Percentiles rank a stretch among this genome's conserved stretches.
Evolutionary conservation across 2,113 vertebrate genomes (phyloP).

Genomic region (Epinephelus moara): DNA sequence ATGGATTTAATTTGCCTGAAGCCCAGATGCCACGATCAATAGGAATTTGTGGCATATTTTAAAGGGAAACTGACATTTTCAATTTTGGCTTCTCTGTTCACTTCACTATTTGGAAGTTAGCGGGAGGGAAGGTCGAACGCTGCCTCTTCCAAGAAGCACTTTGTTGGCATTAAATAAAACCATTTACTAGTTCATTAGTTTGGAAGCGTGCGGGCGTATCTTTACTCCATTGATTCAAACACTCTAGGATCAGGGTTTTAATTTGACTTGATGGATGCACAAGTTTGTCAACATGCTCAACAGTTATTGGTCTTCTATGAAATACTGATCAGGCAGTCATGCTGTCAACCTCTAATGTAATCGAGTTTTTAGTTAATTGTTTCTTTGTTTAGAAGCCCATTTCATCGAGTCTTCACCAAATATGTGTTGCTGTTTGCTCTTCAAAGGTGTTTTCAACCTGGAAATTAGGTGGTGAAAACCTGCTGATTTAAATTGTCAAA

Average conservation of each 20-base stretch:
- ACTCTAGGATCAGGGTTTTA: neutral
- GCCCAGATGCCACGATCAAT: conserved; percentile 21
- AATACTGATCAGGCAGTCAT: neutral
- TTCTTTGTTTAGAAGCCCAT: neutral
- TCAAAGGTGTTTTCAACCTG: neutral
- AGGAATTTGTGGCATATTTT: conserved; percentile 1
- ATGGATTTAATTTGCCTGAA: conserved; percentile 30
- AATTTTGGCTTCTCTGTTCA: neutral
- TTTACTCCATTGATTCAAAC: neutral
- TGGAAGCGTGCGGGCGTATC: neutral
- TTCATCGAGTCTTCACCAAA: neutral
- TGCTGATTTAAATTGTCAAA: neutral
- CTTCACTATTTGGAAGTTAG: neutral
- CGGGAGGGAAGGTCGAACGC: neutral
- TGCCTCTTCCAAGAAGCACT: neutral
- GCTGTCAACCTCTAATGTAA: neutral
- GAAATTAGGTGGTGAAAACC: neutral
- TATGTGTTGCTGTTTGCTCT: neutral
- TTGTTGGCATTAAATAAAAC: neutral
- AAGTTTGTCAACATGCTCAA: neutral
- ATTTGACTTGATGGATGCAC: neutral
- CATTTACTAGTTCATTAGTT: neutral
- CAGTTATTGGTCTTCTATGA: neutral
- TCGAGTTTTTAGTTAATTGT: neutral
- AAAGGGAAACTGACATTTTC: conserved; percentile 12